Evolutionary conservation across 2,888 invertebrate species (phyloP), one percentile per base, ranked within the genome.

Genomic region (Actias luna): DNA sequence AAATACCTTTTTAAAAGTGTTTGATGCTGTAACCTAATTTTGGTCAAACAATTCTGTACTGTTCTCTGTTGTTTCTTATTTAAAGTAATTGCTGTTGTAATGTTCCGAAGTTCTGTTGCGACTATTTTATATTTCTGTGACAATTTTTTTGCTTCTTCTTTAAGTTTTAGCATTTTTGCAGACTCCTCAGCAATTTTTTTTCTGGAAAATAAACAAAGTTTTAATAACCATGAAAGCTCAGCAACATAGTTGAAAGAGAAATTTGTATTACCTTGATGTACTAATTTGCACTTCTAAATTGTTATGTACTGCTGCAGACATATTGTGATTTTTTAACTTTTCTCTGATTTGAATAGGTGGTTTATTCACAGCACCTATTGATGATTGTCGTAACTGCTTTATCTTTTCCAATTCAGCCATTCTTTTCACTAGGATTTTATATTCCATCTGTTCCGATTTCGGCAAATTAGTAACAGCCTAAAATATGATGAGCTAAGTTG

Each of bases 341-440:
- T 90, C 88, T 75, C 88, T 89, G 4, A 64, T 36, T 57, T 69
- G 69, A 31, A 63, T 57, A 61, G 72, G 63, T 64, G n/a, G 29
- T 67, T 75, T 79, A 55, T 77, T 79, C 25, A 76, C 65, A 8
- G 76, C 63, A 68, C 72, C 77, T 63, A 89, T 76, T 46, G 78
- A 69, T 50, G 78, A 70, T 68, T 90, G 89, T 69, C 92, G 80
- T n/a, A 83, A 82, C 69, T 86, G 84, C 69, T 92, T 93, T 29
- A 92, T 82, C 71, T 89, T 93, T 72, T 93, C 92, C 62, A 93
- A 73, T 73, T 93, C 93, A 33, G 88, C 88, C 91, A 93, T 93
- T 77, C 91, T 85, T 72, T 84, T 89, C 1, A 93, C 89, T 68
- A 93, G 75, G 68, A 87, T 87, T 72, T 83, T 88, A 69, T 93